phyloP scores from a whole-genome alignment of 2,113 vertebrate genomes.

The Capricornis sumatraensis region DNA sequence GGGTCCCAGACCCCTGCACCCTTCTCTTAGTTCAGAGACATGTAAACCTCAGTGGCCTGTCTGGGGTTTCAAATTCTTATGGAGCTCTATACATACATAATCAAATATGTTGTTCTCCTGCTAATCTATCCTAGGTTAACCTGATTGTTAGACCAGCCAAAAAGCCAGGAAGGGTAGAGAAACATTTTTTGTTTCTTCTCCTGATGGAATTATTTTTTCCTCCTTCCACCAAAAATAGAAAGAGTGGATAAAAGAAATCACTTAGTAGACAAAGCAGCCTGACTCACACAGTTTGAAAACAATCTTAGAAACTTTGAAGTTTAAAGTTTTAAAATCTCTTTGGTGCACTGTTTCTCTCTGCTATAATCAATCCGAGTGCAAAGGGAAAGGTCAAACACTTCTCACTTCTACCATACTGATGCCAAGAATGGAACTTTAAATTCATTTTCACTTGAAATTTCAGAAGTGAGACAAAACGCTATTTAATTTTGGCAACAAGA shows the following conservation, averaged over 20 bases:
- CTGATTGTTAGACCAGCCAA: not conserved
- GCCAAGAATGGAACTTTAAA: not conserved
- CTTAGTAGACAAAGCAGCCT: not conserved
- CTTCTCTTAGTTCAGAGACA: not conserved
- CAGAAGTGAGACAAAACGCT: not conserved
- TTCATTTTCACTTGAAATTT: constrained; percentile 44
- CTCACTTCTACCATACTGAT: not conserved
- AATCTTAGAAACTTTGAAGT: not conserved
- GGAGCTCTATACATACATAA: not conserved
- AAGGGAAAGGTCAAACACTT: not conserved
- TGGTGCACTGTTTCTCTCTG: not conserved
- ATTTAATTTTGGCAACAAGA: constrained; percentile 16
- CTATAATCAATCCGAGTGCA: not conserved
- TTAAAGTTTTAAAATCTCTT: not conserved
- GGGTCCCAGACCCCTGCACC: not conserved
- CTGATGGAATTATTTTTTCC: not conserved
- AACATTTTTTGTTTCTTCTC: not conserved
- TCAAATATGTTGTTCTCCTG: not conserved
- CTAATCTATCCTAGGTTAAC: not conserved
- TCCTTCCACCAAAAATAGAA: not conserved
- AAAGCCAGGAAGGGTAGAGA: not conserved
- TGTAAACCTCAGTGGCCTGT: not conserved
- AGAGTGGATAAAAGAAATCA: not conserved
- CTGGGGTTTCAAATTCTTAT: not conserved
- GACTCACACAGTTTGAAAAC: not conserved